Evolutionary conservation across 1,140 invertebrate species (phyloP).

Genomic region (Tetraneura akinire): DNA sequence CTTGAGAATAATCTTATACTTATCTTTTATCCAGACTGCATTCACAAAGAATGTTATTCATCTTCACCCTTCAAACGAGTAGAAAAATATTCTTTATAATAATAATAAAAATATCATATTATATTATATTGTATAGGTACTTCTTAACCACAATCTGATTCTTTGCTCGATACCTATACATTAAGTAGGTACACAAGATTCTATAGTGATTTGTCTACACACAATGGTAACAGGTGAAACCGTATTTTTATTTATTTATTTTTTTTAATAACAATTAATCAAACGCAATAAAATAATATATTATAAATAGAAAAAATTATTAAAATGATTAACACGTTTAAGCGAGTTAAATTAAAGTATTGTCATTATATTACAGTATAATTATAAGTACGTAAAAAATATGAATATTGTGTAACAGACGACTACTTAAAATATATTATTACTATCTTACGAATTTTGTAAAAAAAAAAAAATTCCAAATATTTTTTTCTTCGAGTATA

Average conservation of each 20-base stretch:
- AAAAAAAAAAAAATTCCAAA: too few species aligned
- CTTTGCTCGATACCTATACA: background rate
- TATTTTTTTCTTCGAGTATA: too few species aligned
- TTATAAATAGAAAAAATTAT: background rate
- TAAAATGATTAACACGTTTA: constrained; percentile 28
- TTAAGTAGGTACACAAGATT: background rate
- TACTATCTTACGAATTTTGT: background rate
- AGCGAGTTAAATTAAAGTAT: background rate
- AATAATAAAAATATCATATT: too few species aligned
- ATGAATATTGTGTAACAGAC: too few species aligned
- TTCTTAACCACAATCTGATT: background rate
- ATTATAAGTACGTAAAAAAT: too few species aligned
- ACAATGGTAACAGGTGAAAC: constrained; percentile 14
- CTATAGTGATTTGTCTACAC: background rate
- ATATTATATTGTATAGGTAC: too few species aligned
- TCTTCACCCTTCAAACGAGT: background rate
- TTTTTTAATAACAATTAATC: constrained; percentile 6
- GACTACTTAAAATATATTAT: constrained; percentile 15
- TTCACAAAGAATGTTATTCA: constrained; percentile 10
- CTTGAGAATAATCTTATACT: background rate
- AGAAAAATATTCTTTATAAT: constrained; percentile 6
- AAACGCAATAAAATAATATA: background rate
- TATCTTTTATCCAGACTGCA: background rate
- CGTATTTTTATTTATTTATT: too few species aligned
- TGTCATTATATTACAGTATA: background rate